Evolutionary conservation across 1,140 invertebrate species (phyloP).

Genomic region (Megalonaias nervosa): DNA sequence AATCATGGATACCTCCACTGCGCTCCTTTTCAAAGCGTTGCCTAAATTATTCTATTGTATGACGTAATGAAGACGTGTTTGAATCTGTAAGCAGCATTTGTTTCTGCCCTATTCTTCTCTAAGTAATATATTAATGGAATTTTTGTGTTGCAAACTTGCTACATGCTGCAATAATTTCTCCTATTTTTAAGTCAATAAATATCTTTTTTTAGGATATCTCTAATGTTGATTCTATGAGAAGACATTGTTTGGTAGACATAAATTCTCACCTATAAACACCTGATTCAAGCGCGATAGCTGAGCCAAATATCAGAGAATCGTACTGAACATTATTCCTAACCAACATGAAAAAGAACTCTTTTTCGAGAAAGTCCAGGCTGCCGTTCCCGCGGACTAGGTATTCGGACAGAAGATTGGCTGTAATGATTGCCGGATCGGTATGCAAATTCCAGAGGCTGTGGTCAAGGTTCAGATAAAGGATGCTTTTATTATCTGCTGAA

Average conservation of each 20-base stretch:
- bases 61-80: too few species aligned
- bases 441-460: slow-evolving; percentile 53
- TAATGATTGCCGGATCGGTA: slow-evolving; percentile 91
- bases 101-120: too few species aligned
- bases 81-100: too few species aligned
- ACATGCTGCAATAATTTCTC: too few species aligned
- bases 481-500: slow-evolving; percentile 54
- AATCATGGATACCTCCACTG: too few species aligned
- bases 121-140: too few species aligned
- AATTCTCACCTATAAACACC: slow-evolving; percentile 33
- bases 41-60: too few species aligned
- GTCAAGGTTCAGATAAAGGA: slow-evolving; percentile 56
- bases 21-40: too few species aligned
- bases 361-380: slow-evolving; percentile 74
- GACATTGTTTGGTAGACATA: neutral
- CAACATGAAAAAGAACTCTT: slow-evolving; percentile 88
- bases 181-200: too few species aligned
- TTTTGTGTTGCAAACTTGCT: too few species aligned
- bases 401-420: slow-evolving; percentile 91
- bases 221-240: too few species aligned
- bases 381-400: slow-evolving; percentile 28
- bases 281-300: slow-evolving; percentile 78
- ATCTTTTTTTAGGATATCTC: too few species aligned
- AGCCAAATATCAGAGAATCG: slow-evolving; percentile 93
- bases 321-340: slow-evolving; percentile 95